Evolutionary conservation across 2,888 invertebrate genomes (phyloP), one percentile per base, ranked within the genome.

Genomic region (Charanyca ferruginea): DNA sequence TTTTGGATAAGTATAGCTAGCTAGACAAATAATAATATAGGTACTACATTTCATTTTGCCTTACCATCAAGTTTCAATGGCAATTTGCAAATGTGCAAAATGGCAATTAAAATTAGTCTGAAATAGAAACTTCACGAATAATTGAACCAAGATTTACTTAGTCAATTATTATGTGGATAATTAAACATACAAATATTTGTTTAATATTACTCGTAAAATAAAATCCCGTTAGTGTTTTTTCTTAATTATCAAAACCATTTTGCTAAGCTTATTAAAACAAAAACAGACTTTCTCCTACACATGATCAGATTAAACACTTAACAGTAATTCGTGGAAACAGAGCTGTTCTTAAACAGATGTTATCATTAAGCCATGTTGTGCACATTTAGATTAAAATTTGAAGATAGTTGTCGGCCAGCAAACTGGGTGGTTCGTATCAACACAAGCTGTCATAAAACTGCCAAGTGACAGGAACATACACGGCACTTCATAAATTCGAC

Each of bases 201-300:
- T 25, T 20, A 47, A 2, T 11, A 22, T 23, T 23, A 5, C 18
- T 42, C 7, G 51, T 11, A 32, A 51, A 58, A 58, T 57, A 64
- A 52, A 25, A 25, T 4, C 13, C 47, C 9, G 16, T 16, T 16
- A 38, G 2, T 38, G 13, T 16, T 32, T 11, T 38, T 45, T 47
- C 9, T 11, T n/a, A 9, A 23, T 18, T 54, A 9, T 54, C 11
- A 22, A 45, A 61, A 42, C 8, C 48, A 49, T 13, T 47, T 48
- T n/a, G 42, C 22, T n/a, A 55, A 54, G 3, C 38, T 16, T 66
- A 73, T 32, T 23, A 51, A 52, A 68, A 66, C 54, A 45, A n/a
- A 64, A 41, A 57, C 25, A n/a, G 57, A 72, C 78, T 78, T 78
- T 78, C 80, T 64, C 80, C 22, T 59, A 8, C n/a, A 20, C 22